Percentiles rank a stretch among this genome's conserved stretches.
Conservation (phyloP, 2,888 invertebrate genomes). For the Cheilosia pagana region DNA sequence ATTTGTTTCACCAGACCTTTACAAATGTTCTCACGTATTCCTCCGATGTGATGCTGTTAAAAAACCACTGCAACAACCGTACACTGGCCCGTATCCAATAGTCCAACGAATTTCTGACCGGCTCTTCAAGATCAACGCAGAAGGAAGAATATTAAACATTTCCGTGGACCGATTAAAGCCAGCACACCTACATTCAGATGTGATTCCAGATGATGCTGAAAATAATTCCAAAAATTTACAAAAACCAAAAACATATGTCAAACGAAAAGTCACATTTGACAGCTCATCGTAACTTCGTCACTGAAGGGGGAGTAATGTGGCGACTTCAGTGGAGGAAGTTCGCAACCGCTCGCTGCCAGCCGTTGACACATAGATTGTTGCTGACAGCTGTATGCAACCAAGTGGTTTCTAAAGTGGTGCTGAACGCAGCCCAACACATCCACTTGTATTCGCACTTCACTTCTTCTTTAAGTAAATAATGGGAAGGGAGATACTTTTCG, state of each 20-base stretch:
- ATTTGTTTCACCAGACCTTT: conserved; percentile 37
- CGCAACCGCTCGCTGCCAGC: neutral
- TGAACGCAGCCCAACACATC: no score
- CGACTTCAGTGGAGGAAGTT: neutral
- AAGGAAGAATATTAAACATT: conserved; percentile 23
- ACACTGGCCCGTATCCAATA: conserved; percentile 43
- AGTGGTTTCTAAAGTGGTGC: no score
- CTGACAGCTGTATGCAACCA: no score
- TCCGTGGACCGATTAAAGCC: conserved; percentile 45
- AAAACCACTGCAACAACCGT: conserved; percentile 33
- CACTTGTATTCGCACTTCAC: no score
- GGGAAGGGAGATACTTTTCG: no score
- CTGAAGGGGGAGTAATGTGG: conserved; percentile 1
- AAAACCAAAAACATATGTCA: neutral
- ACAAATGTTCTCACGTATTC: conserved; percentile 44
- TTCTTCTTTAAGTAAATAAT: no score
- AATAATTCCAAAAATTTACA: neutral
- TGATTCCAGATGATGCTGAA: neutral
- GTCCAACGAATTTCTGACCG: conserved; percentile 29
- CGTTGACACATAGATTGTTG: neutral
- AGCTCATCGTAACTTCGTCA: neutral
- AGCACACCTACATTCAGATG: neutral
- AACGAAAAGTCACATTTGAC: neutral
- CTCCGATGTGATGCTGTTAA: conserved; percentile 31
- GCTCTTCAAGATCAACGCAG: conserved; percentile 20